Evolutionary conservation across 2,888 invertebrate species (phyloP).

Genomic region (Scaptomyza parva): DNA sequence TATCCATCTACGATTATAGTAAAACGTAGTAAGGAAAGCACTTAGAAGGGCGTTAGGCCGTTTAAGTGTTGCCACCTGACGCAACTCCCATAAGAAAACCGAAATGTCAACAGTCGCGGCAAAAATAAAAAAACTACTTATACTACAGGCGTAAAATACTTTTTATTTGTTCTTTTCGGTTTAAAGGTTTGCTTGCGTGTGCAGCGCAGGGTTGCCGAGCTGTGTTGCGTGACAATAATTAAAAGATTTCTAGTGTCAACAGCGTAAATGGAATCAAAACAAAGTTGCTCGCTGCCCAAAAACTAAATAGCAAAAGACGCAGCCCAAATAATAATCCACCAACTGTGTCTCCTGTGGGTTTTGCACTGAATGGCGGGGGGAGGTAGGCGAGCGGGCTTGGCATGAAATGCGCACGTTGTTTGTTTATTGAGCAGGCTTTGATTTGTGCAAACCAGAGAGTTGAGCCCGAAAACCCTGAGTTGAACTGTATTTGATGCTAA

Average conservation of each 20-base stretch:
- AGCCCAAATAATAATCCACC: constrained; percentile 37
- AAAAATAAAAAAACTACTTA: constrained; percentile 26
- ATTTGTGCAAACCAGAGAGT: constrained; percentile 56
- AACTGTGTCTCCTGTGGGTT: constrained; percentile 20
- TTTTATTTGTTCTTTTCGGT: constrained; percentile 49
- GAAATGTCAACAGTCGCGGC: constrained; percentile 43
- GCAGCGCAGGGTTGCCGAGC: constrained; percentile 14
- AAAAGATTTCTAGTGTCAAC: constrained; percentile 78
- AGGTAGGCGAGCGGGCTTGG: too few relatives aligned
- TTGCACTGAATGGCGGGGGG: too few relatives aligned
- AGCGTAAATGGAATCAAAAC: constrained; percentile 80
- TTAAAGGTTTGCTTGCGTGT: constrained; percentile 20
- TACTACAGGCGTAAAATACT: constrained; percentile 2
- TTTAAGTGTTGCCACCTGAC: constrained; percentile 69
- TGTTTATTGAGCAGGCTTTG: constrained; percentile 77
- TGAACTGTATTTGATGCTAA: constrained; percentile 54
- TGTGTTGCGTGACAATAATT: constrained; percentile 73
- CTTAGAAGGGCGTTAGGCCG: constrained; percentile 45
- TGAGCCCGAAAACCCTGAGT: constrained; percentile 21
- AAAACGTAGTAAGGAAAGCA: constrained; percentile 11
- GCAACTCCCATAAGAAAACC: constrained; percentile 72
- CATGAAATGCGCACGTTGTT: constrained; percentile 73
- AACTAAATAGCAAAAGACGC: constrained; percentile 54
- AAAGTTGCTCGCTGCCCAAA: constrained; percentile 56
- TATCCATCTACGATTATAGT: neutral